Conservation (phyloP, 1,140 invertebrate genomes). For the Lordiphosa mommai region DNA sequence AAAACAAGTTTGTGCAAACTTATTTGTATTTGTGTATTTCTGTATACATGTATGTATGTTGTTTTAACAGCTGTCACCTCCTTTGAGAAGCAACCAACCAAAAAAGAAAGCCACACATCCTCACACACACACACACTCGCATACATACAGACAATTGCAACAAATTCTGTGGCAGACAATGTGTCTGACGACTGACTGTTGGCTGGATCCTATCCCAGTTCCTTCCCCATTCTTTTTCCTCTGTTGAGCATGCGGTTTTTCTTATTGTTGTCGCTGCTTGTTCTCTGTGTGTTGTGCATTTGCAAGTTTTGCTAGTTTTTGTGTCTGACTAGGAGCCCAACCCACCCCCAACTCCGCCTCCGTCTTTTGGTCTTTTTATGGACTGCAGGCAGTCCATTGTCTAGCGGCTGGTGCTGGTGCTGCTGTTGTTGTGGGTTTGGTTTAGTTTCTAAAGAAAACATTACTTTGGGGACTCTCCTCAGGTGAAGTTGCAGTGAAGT, state of each 20-base stretch:
- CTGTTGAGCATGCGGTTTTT: constrained; percentile 55
- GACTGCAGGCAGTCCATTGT: constrained; percentile 69
- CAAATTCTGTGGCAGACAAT: constrained; percentile 11
- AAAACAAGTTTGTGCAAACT: too few species aligned
- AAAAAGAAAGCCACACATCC: constrained; percentile 8
- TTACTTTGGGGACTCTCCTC: constrained; percentile 16
- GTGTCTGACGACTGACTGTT: constrained; percentile 10
- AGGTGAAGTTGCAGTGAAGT: constrained; percentile 1
- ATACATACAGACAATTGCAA: neutral
- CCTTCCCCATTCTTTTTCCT: constrained; percentile 15
- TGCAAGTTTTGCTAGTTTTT: constrained; percentile 59
- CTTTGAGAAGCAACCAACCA: constrained; percentile 7
- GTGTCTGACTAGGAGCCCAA: constrained; percentile 3
- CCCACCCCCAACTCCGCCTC: neutral
- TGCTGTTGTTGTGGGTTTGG: constrained; percentile 54
- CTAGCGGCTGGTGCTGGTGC: constrained; percentile 40
- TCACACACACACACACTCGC: constrained; percentile 2
- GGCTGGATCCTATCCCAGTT: neutral
- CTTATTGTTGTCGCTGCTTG: constrained; percentile 5
- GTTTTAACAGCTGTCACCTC: constrained; percentile 6
- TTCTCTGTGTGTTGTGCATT: constrained; percentile 39
- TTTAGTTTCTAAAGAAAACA: constrained; percentile 62
- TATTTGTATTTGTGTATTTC: too few species aligned
- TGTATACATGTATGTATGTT: too few species aligned
- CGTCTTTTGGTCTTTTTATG: constrained; percentile 55